Evolutionary conservation across 2,888 invertebrate genomes (phyloP), one percentile per base, ranked within the genome.

Genomic region (Amphipyra tragopoginis): DNA sequence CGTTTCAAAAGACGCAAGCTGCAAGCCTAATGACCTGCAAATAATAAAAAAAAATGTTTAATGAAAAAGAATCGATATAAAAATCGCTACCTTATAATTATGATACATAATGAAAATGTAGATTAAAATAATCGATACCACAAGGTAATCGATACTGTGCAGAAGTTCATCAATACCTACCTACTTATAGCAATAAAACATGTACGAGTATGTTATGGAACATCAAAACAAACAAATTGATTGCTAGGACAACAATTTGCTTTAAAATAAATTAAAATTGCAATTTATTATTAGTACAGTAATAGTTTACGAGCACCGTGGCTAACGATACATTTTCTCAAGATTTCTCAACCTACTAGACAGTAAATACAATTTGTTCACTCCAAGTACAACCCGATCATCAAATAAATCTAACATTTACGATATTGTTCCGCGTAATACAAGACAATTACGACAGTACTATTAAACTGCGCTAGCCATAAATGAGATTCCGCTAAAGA

Each of bases 1-100:
- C 8, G 97, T 97, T 91, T 98, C 98, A 84, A 98, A 97, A 11
- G 98, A 98, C 48, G 97, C 97, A 84, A 98, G 93, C 86, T 98
- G 98, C 76, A 98, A 94, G 21, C 98, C 98, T 84, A 98, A 94
- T 59, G 98, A 98, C 82, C 98, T 95, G 93, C 13, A 62, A 75
- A 55, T 5, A 29, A 29, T 29, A 29, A 29, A 29, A 29, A 21
- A 2, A 21, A 21, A 2, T 21, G 10, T 11, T 36, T 36, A 2
- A 36, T 36, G 1, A 21, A 21, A 21, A 21, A 21, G 21, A 21
- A 21, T n/a, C n/a, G n/a, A n/a, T n/a, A n/a, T n/a, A n/a, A n/a
- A n/a, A n/a, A n/a, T n/a, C n/a, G n/a, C n/a, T n/a, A n/a, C n/a
- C n/a, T n/a, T n/a, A n/a, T n/a, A n/a, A n/a, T n/a, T n/a, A n/a